These are phyloP conservation scores for Drosophila virilis DNA, from an alignment of 1,140 invertebrate species.

Conservation along the genomic window DNA sequence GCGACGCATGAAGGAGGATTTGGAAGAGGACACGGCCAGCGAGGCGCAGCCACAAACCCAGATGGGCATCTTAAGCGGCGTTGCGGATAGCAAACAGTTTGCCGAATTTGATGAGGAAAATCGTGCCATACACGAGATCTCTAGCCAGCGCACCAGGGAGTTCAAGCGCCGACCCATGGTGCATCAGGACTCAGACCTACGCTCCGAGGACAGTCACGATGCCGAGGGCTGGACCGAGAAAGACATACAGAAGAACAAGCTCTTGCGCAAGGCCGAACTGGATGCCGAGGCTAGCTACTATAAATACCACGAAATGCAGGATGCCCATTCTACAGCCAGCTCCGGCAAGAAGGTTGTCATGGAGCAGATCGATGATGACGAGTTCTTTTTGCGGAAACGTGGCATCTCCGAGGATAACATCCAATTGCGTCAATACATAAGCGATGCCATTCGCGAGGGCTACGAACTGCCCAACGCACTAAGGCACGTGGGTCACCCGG, in stretches of 20 bases:
- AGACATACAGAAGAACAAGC: conserved; percentile 76
- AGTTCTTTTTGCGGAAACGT: conserved; percentile 92
- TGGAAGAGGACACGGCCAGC: conserved; percentile 71
- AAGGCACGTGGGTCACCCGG: conserved; percentile 85
- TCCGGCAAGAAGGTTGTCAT: conserved; percentile 87
- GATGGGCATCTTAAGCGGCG: conserved; percentile 68
- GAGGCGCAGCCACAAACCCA: conserved; percentile 66
- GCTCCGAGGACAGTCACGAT: conserved; percentile 82
- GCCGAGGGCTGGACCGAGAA: conserved; percentile 76
- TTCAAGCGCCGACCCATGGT: conserved; percentile 80
- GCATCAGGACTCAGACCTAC: conserved; percentile 81
- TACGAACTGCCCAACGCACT: conserved; percentile 89
- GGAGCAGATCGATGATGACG: conserved; percentile 93
- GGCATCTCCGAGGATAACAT: conserved; percentile 93
- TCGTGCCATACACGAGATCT: conserved; percentile 83
- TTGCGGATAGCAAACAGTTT: conserved; percentile 79
- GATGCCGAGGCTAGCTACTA: conserved; percentile 75
- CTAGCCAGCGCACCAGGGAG: conserved; percentile 71
- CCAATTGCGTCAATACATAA: conserved; percentile 90
- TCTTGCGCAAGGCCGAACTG: conserved; percentile 74
- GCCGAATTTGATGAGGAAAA: conserved; percentile 83
- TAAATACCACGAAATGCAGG: conserved; percentile 73
- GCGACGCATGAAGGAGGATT: conserved; percentile 78
- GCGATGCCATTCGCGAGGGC: conserved; percentile 91
- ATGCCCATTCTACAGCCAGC: conserved; percentile 82